Conservation (phyloP, 1,140 invertebrate genomes). For the Heliothis subflexa region DNA sequence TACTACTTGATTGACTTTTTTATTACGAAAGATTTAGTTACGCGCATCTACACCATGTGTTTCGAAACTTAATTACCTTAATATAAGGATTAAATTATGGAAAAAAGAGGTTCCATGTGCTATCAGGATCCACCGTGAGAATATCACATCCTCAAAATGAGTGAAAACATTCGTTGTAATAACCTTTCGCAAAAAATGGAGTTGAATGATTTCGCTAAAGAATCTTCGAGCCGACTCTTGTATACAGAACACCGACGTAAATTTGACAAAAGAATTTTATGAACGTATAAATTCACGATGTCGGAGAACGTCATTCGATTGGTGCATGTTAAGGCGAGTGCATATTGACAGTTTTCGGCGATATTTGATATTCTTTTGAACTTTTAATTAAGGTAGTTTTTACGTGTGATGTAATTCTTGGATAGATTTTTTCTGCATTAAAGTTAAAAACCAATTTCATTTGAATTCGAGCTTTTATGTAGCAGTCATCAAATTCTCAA, state of each 20-base stretch:
- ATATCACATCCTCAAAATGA: conserved; percentile 2
- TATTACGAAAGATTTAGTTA: background rate
- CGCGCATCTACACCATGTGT: background rate
- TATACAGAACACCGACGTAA: conserved; percentile 77
- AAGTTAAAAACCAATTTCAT: too few relatives aligned
- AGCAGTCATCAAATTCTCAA: too few relatives aligned
- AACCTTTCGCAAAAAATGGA: conserved; percentile 69
- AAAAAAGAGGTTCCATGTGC: background rate
- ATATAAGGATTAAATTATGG: background rate
- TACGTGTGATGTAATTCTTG: too few relatives aligned
- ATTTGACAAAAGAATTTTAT: conserved; percentile 85
- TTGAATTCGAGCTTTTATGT: too few relatives aligned
- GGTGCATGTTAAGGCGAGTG: conserved; percentile 51
- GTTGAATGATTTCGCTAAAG: conserved; percentile 80
- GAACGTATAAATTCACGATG: conserved; percentile 82
- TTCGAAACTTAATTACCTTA: background rate
- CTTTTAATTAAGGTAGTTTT: too few relatives aligned
- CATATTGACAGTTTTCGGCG: conserved; percentile 9
- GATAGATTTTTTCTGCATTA: too few relatives aligned
- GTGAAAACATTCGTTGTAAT: conserved; percentile 38
- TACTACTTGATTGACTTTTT: conserved; percentile 18
- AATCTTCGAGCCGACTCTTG: conserved; percentile 62
- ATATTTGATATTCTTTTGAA: background rate
- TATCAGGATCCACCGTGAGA: conserved; percentile 11
- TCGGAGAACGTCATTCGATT: conserved; percentile 66